Conservation (phyloP, 2,797 vertebrate genomes). For the Oophaga sylvatica region DNA sequence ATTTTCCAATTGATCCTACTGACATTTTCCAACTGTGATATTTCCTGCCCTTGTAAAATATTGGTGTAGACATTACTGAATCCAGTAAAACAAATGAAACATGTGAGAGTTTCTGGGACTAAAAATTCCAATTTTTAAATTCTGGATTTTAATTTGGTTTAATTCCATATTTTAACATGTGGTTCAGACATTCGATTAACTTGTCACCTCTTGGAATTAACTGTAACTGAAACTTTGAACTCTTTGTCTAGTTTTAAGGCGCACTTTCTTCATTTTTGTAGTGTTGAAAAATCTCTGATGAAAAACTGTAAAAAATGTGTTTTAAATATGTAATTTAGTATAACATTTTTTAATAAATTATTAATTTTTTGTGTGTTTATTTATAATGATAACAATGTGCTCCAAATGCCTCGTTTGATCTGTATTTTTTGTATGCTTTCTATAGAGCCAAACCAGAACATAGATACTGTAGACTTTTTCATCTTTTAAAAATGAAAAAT, state of each 20-base stretch:
- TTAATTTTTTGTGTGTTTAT: constrained; percentile 22
- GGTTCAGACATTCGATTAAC: background rate
- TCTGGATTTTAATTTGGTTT: background rate
- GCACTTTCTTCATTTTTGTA: constrained; percentile 2
- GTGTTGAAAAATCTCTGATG: background rate
- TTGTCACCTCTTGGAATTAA: background rate
- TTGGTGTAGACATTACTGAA: background rate
- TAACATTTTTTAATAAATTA: constrained; percentile 14
- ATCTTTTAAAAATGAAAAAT: too few relatives aligned
- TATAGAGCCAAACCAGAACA: background rate
- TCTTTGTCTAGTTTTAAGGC: background rate
- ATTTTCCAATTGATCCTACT: background rate
- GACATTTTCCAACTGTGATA: background rate
- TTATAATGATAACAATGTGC: background rate
- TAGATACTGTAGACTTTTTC: too few relatives aligned
- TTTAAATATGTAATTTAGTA: constrained; percentile 11
- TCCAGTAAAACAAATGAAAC: background rate
- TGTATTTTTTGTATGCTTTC: background rate
- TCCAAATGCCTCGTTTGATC: background rate
- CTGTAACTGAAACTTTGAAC: background rate
- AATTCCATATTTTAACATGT: background rate
- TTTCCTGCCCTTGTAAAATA: background rate
- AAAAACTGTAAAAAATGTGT: background rate
- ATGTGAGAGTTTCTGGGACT: background rate
- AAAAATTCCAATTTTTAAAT: background rate